Percentiles rank a stretch among this genome's conserved stretches.
Conservation (phyloP, 2,113 vertebrate species). For the Trinectes maculatus region DNA sequence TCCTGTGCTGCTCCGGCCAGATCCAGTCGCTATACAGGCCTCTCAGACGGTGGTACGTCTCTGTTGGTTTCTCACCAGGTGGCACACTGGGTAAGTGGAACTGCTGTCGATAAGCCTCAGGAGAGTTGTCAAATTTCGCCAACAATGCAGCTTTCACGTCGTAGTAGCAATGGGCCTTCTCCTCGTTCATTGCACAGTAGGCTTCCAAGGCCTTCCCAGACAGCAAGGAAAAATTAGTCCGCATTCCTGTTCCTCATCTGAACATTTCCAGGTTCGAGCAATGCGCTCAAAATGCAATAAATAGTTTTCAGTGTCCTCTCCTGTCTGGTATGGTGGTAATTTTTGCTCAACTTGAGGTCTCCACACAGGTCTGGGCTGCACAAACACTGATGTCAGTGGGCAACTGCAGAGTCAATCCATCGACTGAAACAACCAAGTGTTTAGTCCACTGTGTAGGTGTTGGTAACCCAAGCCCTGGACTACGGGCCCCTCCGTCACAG, state of each 20-base stretch:
- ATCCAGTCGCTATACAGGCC: neutral
- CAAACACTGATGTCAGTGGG: no score
- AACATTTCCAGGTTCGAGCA: neutral
- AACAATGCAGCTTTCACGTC: slow-evolving; percentile 5
- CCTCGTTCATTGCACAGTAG: neutral
- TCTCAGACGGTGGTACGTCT: neutral
- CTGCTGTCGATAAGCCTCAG: neutral
- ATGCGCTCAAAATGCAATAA: slow-evolving; percentile 1
- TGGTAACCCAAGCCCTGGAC: no score
- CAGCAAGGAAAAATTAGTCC: neutral
- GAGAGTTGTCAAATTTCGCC: slow-evolving; percentile 1
- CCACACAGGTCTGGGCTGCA: no score
- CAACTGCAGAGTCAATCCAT: no score
- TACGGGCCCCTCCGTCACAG: no score
- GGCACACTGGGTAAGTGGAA: neutral
- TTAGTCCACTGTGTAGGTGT: no score
- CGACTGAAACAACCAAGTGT: no score
- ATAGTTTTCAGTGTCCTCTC: slow-evolving; percentile 9
- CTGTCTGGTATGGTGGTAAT: neutral
- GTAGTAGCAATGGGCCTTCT: neutral
- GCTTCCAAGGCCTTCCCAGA: neutral
- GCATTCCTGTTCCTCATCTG: neutral
- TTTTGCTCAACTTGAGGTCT: neutral
- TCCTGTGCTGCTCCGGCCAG: neutral
- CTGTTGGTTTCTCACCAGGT: neutral